phyloP scores from a whole-genome alignment of 64 coral and sea anemone genomes.

The Anthopleura sola region DNA sequence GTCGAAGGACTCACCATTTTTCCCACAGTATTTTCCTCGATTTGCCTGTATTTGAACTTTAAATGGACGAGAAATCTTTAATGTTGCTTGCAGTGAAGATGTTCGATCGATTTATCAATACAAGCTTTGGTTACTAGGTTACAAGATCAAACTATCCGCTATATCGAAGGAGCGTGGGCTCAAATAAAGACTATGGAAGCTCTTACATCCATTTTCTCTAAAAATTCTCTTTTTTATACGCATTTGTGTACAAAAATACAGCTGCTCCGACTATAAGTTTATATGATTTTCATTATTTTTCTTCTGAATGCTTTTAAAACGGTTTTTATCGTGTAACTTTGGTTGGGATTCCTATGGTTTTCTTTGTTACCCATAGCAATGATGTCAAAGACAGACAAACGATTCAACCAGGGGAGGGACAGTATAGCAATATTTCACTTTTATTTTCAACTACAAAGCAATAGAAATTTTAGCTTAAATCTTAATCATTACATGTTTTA shows the following conservation, averaged over 20 bases:
- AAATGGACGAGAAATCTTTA: not conserved
- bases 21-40: not conserved
- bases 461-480: not conserved
- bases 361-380: not conserved
- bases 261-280: not conserved
- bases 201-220: not conserved
- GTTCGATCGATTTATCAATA: not conserved
- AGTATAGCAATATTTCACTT: not conserved
- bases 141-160: not conserved
- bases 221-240: not conserved
- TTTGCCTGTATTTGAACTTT: not conserved
- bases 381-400: not conserved
- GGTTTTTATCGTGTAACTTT: not conserved
- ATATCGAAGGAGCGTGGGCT: not conserved
- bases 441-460: not conserved
- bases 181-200: not conserved
- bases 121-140: not conserved
- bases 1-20: not conserved
- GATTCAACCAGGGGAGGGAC: not conserved
- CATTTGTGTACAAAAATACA: not conserved
- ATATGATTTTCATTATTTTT: not conserved
- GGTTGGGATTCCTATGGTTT: not conserved
- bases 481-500: not conserved
- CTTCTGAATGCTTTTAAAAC: not conserved
- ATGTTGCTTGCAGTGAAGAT: not conserved